Evolutionary conservation across 2,113 vertebrate genomes (phyloP).

Genomic region (Microcebus tavaratra): DNA sequence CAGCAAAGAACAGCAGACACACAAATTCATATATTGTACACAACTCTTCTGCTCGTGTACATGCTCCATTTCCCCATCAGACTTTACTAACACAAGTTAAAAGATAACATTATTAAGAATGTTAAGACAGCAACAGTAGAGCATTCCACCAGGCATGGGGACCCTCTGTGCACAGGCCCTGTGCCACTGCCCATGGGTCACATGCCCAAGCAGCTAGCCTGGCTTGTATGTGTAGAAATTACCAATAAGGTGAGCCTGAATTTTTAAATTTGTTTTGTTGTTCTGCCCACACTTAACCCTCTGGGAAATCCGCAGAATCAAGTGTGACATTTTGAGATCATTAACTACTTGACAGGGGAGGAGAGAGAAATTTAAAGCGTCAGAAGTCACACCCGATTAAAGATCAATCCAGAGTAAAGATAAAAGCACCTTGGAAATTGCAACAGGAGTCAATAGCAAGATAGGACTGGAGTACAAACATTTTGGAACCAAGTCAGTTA

Average conservation of each 20-base stretch:
- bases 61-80: not conserved
- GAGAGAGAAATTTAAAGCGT: slow-evolving; percentile 75
- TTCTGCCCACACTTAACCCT: slow-evolving; percentile 51
- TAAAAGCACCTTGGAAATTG: slow-evolving; percentile 67
- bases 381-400: slow-evolving; percentile 71
- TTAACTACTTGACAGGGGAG: slow-evolving; percentile 75
- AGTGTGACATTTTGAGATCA: slow-evolving; percentile 70
- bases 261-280: slow-evolving; percentile 48
- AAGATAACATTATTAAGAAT: slow-evolving; percentile 39
- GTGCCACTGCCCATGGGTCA: not conserved
- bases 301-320: slow-evolving; percentile 68
- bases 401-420: slow-evolving; percentile 62
- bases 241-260: not conserved
- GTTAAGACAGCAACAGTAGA: not conserved
- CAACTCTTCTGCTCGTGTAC: not conserved
- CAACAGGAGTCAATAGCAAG: slow-evolving; percentile 55
- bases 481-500: slow-evolving; percentile 50
- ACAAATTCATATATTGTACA: not conserved
- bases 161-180: not conserved
- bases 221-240: not conserved
- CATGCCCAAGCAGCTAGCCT: not conserved
- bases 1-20: not conserved
- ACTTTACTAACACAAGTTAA: slow-evolving; percentile 7
- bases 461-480: slow-evolving; percentile 40
- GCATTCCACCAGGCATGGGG: not conserved